These are phyloP conservation scores for Drosophila melanocephala DNA, from an alignment of 2,888 invertebrate genomes.

Conservation along the genomic window DNA sequence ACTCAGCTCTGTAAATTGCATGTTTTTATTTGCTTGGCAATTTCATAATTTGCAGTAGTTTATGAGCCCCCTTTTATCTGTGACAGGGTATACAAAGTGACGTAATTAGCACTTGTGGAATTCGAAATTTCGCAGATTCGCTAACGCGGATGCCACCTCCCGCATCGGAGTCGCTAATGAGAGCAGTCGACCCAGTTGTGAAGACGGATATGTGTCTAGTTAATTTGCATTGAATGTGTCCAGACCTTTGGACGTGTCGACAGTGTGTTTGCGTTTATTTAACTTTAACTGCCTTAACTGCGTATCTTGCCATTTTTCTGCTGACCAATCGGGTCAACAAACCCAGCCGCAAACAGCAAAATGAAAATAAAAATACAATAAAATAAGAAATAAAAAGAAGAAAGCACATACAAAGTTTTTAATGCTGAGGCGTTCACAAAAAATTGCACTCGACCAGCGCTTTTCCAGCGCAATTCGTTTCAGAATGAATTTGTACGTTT, in stretches of 20 bases:
- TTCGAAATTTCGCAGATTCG: conserved; percentile 38
- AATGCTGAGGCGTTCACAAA: conserved; percentile 34
- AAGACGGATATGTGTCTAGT: conserved; percentile 77
- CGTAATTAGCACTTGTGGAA: conserved; percentile 64
- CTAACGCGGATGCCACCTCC: conserved; percentile 37
- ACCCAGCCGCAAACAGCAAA: conserved; percentile 27
- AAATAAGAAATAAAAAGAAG: conserved; percentile 8
- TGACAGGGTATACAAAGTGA: conserved; percentile 39
- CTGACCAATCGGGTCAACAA: conserved; percentile 70
- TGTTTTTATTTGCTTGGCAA: not conserved
- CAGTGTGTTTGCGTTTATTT: conserved; percentile 23
- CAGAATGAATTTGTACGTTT: conserved; percentile 39
- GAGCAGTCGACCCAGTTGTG: conserved; percentile 67
- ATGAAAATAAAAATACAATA: conserved; percentile 1
- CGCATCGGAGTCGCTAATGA: conserved; percentile 58
- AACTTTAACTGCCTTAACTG: conserved; percentile 51
- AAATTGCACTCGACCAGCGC: conserved; percentile 29
- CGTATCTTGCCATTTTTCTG: conserved; percentile 63
- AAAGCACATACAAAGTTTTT: conserved; percentile 39
- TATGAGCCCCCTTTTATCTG: not conserved
- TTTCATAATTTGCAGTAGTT: not conserved
- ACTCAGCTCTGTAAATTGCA: not conserved
- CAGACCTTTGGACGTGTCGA: conserved; percentile 70
- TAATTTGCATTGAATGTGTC: conserved; percentile 69
- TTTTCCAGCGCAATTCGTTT: conserved; percentile 44